Percentiles rank a stretch among this genome's conserved stretches.
Evolutionary conservation across 2,888 invertebrate genomes (phyloP).

Genomic region (Chesias legatella): DNA sequence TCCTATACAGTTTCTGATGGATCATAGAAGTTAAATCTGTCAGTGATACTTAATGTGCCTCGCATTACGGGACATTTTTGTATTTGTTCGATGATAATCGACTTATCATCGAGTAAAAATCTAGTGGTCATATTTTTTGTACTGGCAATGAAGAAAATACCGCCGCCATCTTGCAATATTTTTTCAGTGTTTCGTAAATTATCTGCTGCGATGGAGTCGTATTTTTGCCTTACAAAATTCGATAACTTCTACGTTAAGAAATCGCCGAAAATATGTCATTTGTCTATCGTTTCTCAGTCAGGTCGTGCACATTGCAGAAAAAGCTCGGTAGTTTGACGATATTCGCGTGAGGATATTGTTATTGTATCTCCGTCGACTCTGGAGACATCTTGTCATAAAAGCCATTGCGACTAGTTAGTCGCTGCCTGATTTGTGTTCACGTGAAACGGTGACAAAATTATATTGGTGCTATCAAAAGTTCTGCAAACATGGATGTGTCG

Average conservation of each 20-base stretch:
- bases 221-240: conserved; percentile 75
- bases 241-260: conserved; percentile 70
- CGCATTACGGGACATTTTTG: too few relatives aligned
- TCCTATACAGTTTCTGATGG: too few relatives aligned
- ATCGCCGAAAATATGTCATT: conserved; percentile 77
- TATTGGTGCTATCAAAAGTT: conserved; percentile 61
- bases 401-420: conserved; percentile 58
- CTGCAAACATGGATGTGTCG: conserved; percentile 84
- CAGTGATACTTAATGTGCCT: too few relatives aligned
- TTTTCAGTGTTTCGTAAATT: conserved; percentile 67
- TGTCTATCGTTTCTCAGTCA: conserved; percentile 67
- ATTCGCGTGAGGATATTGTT: conserved; percentile 67
- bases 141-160: conserved; percentile 38
- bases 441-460: conserved; percentile 67
- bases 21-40: too few relatives aligned
- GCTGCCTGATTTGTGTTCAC: conserved; percentile 67
- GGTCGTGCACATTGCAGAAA: conserved; percentile 72
- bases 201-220: conserved; percentile 79
- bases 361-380: conserved; percentile 67
- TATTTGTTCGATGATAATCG: not conserved
- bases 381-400: conserved; percentile 80
- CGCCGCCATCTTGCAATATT: conserved; percentile 63
- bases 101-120: conserved; percentile 1
- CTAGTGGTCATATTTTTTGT: conserved; percentile 11
- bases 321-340: conserved; percentile 75